Conservation (phyloP, 2,888 invertebrate species). For the Mythimna pallens region DNA sequence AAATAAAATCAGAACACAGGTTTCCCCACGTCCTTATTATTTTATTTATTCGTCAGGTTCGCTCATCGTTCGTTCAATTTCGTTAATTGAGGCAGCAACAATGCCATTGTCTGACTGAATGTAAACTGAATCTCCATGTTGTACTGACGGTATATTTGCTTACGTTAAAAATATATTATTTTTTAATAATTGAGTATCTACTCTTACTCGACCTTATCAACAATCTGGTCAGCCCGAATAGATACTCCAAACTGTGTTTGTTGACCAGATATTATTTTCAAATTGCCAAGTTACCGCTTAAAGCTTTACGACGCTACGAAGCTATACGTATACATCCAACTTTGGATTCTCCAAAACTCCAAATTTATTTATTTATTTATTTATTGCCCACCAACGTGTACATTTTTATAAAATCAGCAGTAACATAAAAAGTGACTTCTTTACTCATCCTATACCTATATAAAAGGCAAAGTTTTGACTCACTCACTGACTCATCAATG, state of each 20-base stretch:
- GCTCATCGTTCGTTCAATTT: conserved; percentile 40
- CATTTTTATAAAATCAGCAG: too few relatives aligned
- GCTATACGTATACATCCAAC: background rate
- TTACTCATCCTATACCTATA: background rate
- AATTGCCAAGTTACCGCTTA: background rate
- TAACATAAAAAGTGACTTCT: background rate
- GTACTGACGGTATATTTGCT: conserved; percentile 9
- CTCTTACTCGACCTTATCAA: background rate
- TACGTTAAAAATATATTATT: conserved; percentile 11
- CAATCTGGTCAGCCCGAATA: background rate
- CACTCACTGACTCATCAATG: too few relatives aligned
- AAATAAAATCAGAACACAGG: conserved; percentile 27
- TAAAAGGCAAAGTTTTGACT: too few relatives aligned
- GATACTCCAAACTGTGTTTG: background rate
- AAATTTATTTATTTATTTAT: background rate
- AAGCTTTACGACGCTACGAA: too few relatives aligned
- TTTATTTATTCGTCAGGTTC: conserved; percentile 38
- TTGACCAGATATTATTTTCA: too few relatives aligned
- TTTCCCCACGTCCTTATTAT: conserved; percentile 23
- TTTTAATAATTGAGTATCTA: background rate
- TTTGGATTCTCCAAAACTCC: background rate
- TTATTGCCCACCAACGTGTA: too few relatives aligned
- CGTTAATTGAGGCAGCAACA: conserved; percentile 36
- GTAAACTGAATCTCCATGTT: conserved; percentile 12
- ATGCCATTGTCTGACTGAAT: conserved; percentile 24